A percentile compares a stretch with the other conserved stretches of the same genome.
Evolutionary conservation across 92 coral and sea anemone species (phyloP).

Genomic region (Epizoanthus stellaris): DNA sequence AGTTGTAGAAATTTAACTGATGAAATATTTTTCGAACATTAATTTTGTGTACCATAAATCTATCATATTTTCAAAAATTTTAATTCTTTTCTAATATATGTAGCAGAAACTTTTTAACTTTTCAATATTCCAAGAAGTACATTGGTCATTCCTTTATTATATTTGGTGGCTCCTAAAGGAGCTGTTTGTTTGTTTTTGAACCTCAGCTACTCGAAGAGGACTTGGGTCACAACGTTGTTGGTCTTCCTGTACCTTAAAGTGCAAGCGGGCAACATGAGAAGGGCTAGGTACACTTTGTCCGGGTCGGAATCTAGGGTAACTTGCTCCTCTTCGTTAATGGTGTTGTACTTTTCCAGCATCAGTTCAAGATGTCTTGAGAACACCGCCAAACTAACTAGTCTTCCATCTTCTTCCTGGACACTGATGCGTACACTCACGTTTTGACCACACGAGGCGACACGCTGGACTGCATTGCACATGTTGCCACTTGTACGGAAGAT

Average conservation of each 20-base stretch:
- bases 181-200: constrained; percentile 41
- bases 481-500: background rate
- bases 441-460: background rate
- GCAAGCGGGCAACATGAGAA: background rate
- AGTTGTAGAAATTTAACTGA: too few species aligned
- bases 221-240: constrained; percentile 9
- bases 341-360: background rate
- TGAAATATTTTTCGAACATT: too few species aligned
- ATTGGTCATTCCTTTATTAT: constrained; percentile 34
- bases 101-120: too few species aligned
- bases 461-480: constrained; percentile 15
- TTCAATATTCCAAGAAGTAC: too few species aligned
- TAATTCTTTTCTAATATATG: too few species aligned
- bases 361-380: background rate
- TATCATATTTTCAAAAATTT: too few species aligned
- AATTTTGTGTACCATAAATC: too few species aligned
- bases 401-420: background rate
- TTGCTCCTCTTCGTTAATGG: background rate
- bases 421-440: background rate
- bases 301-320: background rate
- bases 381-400: background rate
- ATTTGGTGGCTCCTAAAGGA: constrained; percentile 86
- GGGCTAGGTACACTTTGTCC: constrained; percentile 6
- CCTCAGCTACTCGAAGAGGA: background rate
- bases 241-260: background rate